These are phyloP conservation scores for Ochotona princeps DNA, from an alignment of 2,113 vertebrate species.

Conservation along the genomic window DNA sequence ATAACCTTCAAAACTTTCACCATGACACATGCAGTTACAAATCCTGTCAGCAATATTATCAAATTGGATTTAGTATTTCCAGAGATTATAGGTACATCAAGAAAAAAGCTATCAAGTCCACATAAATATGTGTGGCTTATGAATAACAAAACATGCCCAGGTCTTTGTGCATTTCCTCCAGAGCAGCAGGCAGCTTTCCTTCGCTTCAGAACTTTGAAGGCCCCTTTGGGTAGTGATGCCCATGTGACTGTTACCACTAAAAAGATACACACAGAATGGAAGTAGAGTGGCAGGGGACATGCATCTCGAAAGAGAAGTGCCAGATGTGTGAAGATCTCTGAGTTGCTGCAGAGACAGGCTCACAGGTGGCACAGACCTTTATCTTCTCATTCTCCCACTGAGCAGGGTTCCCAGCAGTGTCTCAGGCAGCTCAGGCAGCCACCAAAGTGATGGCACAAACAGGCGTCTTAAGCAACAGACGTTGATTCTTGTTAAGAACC, in stretches of 20 bases:
- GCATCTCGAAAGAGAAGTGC: not conserved
- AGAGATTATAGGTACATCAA: rapidly evolving
- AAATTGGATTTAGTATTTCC: not conserved
- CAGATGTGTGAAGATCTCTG: not conserved
- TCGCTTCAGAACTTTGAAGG: not conserved
- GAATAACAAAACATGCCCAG: no score
- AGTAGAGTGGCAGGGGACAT: no score
- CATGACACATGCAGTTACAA: not conserved
- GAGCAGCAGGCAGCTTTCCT: not conserved
- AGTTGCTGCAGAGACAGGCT: not conserved
- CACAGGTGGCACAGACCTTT: no score
- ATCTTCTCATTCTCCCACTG: not conserved
- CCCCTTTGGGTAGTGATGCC: not conserved
- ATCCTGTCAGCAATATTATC: not conserved
- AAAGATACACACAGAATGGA: not conserved
- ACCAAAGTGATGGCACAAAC: not conserved
- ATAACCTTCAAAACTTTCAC: not conserved
- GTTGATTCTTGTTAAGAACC: not conserved
- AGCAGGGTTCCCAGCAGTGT: rapidly evolving
- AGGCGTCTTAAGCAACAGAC: not conserved
- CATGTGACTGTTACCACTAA: no score
- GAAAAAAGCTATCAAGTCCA: rapidly evolving
- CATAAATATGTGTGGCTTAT: no score
- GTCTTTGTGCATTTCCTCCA: not conserved
- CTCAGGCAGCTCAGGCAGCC: not conserved